These are phyloP conservation scores for Drosophila nigricruria DNA, from an alignment of 2,888 invertebrate genomes.

Conservation along the genomic window DNA sequence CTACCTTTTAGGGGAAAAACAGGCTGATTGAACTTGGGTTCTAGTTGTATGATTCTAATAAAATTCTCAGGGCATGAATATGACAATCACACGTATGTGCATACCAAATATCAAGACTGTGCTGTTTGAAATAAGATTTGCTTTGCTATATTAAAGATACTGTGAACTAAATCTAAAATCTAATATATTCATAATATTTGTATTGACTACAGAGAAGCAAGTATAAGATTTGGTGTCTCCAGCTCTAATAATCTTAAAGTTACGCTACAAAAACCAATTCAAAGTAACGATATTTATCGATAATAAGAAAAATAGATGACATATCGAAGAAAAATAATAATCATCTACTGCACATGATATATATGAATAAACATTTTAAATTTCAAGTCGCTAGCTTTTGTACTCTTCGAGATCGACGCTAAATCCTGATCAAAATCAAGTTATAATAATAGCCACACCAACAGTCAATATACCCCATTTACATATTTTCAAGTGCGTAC, in stretches of 20 bases:
- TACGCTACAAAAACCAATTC: not conserved
- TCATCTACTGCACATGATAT: not conserved
- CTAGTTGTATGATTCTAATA: not conserved
- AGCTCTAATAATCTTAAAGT: not conserved
- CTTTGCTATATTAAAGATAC: not conserved
- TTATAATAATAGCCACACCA: too few species aligned
- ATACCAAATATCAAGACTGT: not conserved
- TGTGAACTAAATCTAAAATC: too few species aligned
- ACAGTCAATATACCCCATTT: constrained; percentile 10
- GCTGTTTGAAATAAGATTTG: not conserved
- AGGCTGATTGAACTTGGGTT: not conserved
- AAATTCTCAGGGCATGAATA: not conserved
- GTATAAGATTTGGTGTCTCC: not conserved
- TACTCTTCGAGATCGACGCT: not conserved
- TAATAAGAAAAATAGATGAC: not conserved
- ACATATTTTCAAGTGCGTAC: not conserved
- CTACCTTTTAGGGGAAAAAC: too few species aligned
- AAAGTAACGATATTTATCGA: not conserved
- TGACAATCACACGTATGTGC: not conserved
- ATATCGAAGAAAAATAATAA: not conserved
- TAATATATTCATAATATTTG: not conserved
- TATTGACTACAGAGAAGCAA: not conserved
- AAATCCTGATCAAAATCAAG: too few species aligned
- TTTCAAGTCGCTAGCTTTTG: not conserved
- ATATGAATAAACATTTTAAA: too few species aligned